phyloP scores from a whole-genome alignment of 2,113 vertebrate genomes.

The Tupaia chinensis region DNA sequence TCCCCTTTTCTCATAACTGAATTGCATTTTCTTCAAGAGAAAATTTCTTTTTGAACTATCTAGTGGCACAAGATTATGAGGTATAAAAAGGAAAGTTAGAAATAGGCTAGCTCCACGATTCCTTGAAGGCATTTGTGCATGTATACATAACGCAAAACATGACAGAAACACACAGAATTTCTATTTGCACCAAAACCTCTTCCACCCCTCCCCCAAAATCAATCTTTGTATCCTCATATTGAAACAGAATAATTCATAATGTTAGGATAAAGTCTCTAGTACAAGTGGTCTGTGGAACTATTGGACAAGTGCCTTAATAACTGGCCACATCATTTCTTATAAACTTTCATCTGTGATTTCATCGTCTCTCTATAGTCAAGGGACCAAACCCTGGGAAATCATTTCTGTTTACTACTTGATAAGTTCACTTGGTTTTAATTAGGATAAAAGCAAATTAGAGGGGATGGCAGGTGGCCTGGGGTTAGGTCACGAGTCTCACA shows the following conservation, averaged over 20 bases:
- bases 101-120: not conserved
- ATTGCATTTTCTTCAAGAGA: not conserved
- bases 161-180: not conserved
- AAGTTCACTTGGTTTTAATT: slow-evolving; percentile 6
- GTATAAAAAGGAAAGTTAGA: not conserved
- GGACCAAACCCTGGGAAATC: not conserved
- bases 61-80: not conserved
- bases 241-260: not conserved
- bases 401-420: not conserved
- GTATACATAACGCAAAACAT: slow-evolving; percentile 76
- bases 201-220: no score
- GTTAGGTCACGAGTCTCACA: no score
- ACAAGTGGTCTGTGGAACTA: not conserved
- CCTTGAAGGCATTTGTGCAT: slow-evolving; percentile 2
- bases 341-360: not conserved
- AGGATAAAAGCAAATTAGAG: slow-evolving; percentile 26
- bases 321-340: not conserved
- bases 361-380: not conserved
- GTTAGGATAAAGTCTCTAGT: not conserved
- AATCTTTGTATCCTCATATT: not conserved
- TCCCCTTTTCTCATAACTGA: not conserved
- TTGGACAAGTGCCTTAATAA: not conserved
- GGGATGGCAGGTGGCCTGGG: no score
- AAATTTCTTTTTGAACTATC: not conserved
- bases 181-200: not conserved